Percentiles rank a stretch among this genome's conserved stretches.
Evolutionary conservation across 2,113 vertebrate genomes (phyloP).

Genomic region (Parus major): DNA sequence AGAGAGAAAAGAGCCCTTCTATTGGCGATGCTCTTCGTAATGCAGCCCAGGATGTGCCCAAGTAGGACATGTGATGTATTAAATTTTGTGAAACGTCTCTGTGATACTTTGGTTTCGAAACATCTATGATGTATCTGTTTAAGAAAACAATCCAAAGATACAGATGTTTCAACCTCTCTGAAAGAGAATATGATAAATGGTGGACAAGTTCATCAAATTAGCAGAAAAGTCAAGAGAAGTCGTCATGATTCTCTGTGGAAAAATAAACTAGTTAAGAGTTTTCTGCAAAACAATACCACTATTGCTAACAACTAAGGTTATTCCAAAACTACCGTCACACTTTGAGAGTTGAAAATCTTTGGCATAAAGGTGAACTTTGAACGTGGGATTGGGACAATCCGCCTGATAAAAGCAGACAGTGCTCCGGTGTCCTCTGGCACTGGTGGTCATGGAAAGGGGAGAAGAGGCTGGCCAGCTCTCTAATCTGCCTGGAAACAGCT

Average conservation of each 20-base stretch:
- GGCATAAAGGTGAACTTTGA: not conserved
- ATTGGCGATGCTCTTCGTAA: not conserved
- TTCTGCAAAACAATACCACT: not conserved
- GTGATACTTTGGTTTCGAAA: not conserved
- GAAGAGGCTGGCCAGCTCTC: not conserved
- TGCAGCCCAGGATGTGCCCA: not conserved
- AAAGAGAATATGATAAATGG: not conserved
- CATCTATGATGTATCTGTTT: accelerated
- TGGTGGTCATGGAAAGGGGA: accelerated
- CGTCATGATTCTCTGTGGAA: accelerated
- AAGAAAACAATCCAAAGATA: not conserved
- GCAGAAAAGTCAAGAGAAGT: not conserved
- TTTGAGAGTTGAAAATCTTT: accelerated
- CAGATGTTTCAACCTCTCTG: not conserved
- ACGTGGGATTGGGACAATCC: accelerated
- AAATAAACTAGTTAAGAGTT: not conserved
- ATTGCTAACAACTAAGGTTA: not conserved
- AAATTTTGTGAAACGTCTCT: not conserved
- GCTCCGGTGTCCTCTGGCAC: accelerated
- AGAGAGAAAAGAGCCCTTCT: not conserved
- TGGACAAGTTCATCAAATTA: accelerated
- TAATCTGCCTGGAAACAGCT: accelerated
- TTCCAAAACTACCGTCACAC: accelerated
- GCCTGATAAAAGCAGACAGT: accelerated
- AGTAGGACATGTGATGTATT: not conserved